These are phyloP conservation scores for Enoplolaimus lenunculus DNA, from an alignment of 2,888 invertebrate species.

Conservation along the genomic window DNA sequence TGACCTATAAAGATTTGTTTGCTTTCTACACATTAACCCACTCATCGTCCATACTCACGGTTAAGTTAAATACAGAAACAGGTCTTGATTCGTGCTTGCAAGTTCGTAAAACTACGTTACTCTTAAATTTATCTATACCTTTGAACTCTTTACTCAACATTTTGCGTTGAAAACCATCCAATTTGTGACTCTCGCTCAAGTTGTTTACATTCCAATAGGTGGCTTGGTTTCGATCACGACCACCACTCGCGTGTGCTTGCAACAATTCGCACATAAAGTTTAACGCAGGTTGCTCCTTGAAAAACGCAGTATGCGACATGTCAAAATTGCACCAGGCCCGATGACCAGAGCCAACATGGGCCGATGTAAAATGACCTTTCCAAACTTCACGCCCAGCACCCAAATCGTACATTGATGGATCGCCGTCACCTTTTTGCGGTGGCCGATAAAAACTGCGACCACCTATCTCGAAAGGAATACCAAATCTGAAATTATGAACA, in stretches of 20 bases:
- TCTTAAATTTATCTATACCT: too few relatives aligned
- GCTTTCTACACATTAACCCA: too few relatives aligned
- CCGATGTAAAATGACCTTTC: slow-evolving; percentile 36
- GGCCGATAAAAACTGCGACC: slow-evolving; percentile 11
- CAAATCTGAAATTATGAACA: not conserved
- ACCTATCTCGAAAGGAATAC: slow-evolving; percentile 1
- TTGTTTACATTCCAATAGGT: not conserved
- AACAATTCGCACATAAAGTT: slow-evolving; percentile 9
- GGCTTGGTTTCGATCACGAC: too few relatives aligned
- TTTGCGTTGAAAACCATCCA: too few relatives aligned
- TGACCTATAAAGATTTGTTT: too few relatives aligned
- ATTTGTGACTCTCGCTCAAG: too few relatives aligned
- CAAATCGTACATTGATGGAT: slow-evolving; percentile 25
- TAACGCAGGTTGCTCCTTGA: not conserved
- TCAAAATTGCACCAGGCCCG: slow-evolving; percentile 33
- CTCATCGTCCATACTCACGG: too few relatives aligned
- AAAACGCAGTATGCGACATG: slow-evolving; percentile 23
- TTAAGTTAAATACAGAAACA: too few relatives aligned
- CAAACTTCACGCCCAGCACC: slow-evolving; percentile 37
- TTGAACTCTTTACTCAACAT: too few relatives aligned
- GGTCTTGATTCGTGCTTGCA: too few relatives aligned
- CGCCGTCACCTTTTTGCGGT: not conserved
- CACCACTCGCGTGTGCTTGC: not conserved
- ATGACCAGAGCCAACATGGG: slow-evolving; percentile 31
- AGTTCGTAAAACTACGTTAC: too few relatives aligned